Conservation (phyloP, 2,113 vertebrate genomes). For the Triplophysa tibetana region DNA sequence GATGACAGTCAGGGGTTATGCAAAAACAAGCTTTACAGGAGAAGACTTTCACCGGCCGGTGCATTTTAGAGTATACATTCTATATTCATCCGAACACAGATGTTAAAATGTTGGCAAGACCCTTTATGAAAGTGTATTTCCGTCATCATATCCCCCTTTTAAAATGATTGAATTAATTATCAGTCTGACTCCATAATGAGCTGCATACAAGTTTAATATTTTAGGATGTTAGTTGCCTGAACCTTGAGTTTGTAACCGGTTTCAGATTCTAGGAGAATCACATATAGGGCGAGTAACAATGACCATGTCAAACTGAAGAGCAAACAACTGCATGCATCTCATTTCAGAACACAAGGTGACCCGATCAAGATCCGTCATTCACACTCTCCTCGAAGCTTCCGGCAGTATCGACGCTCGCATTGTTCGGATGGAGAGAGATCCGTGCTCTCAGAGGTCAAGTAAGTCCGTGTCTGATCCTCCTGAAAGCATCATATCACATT, state of each 20-base stretch:
- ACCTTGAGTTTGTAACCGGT: background rate
- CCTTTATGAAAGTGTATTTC: background rate
- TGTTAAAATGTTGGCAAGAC: too few species aligned
- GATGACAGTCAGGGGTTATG: too few species aligned
- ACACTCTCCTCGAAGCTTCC: constrained; percentile 84
- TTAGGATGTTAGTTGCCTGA: background rate
- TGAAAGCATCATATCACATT: background rate
- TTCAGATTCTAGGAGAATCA: background rate
- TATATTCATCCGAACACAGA: too few species aligned
- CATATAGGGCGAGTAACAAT: background rate
- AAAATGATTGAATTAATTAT: background rate
- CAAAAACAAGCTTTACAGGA: too few species aligned
- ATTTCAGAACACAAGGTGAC: constrained; percentile 84
- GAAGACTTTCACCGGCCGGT: too few species aligned
- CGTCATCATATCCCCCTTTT: background rate
- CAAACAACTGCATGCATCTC: constrained; percentile 20
- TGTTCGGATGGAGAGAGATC: constrained; percentile 88
- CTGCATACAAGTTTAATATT: constrained; percentile 10
- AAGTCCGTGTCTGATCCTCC: constrained; percentile 51
- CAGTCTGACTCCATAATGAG: background rate
- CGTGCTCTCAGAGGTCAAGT: constrained; percentile 88
- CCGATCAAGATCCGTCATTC: constrained; percentile 84
- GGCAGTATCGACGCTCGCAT: constrained; percentile 83
- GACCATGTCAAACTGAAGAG: background rate
- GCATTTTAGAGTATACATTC: too few species aligned